These are phyloP conservation scores for Diorhabda sublineata DNA, from an alignment of 1,140 invertebrate genomes.

Conservation along the genomic window DNA sequence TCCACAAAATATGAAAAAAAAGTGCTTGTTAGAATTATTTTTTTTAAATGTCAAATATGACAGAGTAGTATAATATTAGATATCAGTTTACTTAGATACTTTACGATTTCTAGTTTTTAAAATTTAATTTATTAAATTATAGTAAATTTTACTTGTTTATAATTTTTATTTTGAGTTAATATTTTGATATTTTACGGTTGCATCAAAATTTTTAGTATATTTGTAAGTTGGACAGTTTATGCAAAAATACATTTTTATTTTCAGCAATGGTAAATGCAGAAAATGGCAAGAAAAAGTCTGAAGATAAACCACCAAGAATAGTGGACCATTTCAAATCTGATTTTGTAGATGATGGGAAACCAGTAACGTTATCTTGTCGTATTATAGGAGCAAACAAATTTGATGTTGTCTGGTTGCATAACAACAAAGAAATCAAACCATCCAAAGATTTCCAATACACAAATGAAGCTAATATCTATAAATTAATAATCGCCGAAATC, in stretches of 20 bases:
- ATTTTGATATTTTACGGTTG: too few species aligned
- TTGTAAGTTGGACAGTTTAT: too few species aligned
- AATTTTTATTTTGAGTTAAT: too few species aligned
- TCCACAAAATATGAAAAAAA: too few species aligned
- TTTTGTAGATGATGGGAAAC: conserved; percentile 81
- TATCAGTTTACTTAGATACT: too few species aligned
- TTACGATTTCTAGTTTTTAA: too few species aligned
- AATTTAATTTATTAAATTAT: too few species aligned
- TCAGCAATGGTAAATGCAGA: conserved; percentile 60
- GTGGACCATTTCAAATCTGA: conserved; percentile 77
- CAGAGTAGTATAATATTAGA: too few species aligned
- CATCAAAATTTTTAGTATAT: too few species aligned
- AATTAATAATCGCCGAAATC: conserved; percentile 87
- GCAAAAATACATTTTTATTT: conserved; percentile 28
- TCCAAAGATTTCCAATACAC: conserved; percentile 94
- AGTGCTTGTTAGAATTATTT: too few species aligned
- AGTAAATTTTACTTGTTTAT: too few species aligned
- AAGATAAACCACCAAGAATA: conserved; percentile 75
- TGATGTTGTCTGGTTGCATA: conserved; percentile 92
- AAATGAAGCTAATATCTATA: conserved; percentile 85
- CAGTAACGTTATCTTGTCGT: conserved; percentile 77
- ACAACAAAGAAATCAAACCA: conserved; percentile 94
- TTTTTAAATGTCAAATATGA: too few species aligned
- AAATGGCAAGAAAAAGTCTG: conserved; percentile 48
- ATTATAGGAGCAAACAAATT: conserved; percentile 85